These are phyloP conservation scores for Latrodectus geometricus DNA, from an alignment of 1,140 invertebrate genomes.

Conservation along the genomic window DNA sequence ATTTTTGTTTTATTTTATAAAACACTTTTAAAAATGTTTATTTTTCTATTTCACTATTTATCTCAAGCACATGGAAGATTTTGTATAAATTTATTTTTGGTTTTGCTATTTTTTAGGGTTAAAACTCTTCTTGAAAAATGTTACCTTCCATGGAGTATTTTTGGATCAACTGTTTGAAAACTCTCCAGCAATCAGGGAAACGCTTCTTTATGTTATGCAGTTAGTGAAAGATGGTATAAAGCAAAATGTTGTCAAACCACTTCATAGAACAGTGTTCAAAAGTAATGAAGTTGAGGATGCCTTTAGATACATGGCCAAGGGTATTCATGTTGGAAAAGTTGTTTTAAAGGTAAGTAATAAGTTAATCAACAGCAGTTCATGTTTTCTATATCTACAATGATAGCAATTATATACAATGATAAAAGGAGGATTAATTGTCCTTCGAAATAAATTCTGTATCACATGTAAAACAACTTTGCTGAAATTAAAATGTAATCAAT, in stretches of 20 bases:
- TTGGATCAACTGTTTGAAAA: constrained; percentile 88
- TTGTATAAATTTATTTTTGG: too few species aligned
- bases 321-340: constrained; percentile 75
- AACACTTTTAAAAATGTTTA: too few species aligned
- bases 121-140: constrained; percentile 94
- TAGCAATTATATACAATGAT: too few species aligned
- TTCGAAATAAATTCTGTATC: neutral
- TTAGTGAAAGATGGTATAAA: constrained; percentile 85
- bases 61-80: too few species aligned
- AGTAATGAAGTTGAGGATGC: constrained; percentile 72
- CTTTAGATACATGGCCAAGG: constrained; percentile 73
- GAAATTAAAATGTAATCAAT: too few species aligned
- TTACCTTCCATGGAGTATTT: constrained; percentile 95
- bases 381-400: neutral
- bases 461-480: neutral
- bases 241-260: constrained; percentile 84
- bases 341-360: constrained; percentile 73
- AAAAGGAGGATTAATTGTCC: too few species aligned
- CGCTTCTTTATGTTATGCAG: constrained; percentile 75
- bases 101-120: constrained; percentile 78
- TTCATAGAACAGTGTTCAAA: constrained; percentile 78
- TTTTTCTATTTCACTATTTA: too few species aligned
- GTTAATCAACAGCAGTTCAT: neutral
- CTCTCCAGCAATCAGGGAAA: constrained; percentile 65
- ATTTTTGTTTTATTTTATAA: too few species aligned